Base-by-base conservation (phyloP, 2,797 vertebrate species). In the Enoplosus armatus region DNA sequence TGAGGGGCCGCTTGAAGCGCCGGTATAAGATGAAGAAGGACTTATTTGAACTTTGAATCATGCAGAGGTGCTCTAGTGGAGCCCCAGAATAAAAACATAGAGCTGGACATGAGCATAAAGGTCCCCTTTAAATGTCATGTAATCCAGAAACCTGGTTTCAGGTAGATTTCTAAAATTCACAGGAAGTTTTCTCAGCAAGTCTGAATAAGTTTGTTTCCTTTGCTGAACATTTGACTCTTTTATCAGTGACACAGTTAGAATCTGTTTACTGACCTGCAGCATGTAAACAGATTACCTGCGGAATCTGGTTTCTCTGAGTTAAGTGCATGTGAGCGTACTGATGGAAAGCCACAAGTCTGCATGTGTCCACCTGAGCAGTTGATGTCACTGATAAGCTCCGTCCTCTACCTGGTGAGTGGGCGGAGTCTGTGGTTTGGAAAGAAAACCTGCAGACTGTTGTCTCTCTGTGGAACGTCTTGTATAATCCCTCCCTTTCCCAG, bases 341-440 rank as follows among this genome's bases (percentile, higher is more conserved):
- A 61, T 8, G 39, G 8, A 31, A 6, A 39, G 33, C 26, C 43
- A 20, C 41, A 8, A 15, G 18, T 24, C 48, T 24, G 43, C 63
- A 53, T 47, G 45, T 24, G 33, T 67, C 8, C 26, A 55, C 48
- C 56, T 62, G 56, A 62, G 58, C 74, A 69, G 48, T n/a, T 53
- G 8, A 39, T 16, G 37, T 18, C 65, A 47, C 3, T 5, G 54
- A 9, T 15, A 45, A 51, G 64, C 27, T 37, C 43, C 27, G 8
- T 56, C 74, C 37, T 51, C 35, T 16, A 22, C 26, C 67, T 71
- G 41, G 1, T 8, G 22, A 58, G 45, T 51, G 53, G 76, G 76
- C 12, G 35, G 53, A 11, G 27, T 4, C 65, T 61, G 56, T 3
- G 43, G 16, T 35, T 55, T 26, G 41, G 51, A 27, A 10, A 54